phyloP scores from a whole-genome alignment of 2,113 vertebrate genomes.

The Periophthalmodon schlosseri region DNA sequence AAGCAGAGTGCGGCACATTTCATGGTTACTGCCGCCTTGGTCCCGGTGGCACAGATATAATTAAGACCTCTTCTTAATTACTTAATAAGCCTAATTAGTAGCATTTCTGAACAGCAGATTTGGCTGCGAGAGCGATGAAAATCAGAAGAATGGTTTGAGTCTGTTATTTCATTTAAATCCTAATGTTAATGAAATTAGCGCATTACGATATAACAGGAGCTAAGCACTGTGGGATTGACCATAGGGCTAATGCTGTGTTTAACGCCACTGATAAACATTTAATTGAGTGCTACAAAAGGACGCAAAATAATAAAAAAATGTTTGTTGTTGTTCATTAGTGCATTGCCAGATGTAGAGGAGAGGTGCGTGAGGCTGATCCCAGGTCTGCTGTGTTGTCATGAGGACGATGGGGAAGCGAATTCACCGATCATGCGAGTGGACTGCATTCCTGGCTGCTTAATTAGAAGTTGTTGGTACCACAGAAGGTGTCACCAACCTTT shows the following conservation, averaged over 20 bases:
- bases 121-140: slow-evolving; percentile 68
- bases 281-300: slow-evolving; percentile 51
- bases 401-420: slow-evolving; percentile 78
- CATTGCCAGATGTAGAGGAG: slow-evolving; percentile 62
- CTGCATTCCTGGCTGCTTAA: slow-evolving; percentile 96
- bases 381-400: slow-evolving; percentile 81
- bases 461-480: slow-evolving; percentile 98
- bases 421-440: slow-evolving; percentile 85
- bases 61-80: slow-evolving; percentile 80
- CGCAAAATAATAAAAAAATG: neutral
- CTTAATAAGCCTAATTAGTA: slow-evolving; percentile 80
- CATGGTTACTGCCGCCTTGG: slow-evolving; percentile 60
- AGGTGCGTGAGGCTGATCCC: slow-evolving; percentile 50
- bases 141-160: slow-evolving; percentile 68
- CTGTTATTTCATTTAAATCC: slow-evolving; percentile 71
- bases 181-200: slow-evolving; percentile 73
- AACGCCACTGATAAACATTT: slow-evolving; percentile 59
- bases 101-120: slow-evolving; percentile 66
- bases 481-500: slow-evolving; percentile 98
- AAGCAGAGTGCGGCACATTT: slow-evolving; percentile 54
- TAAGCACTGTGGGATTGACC: slow-evolving; percentile 63
- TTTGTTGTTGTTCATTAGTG: slow-evolving; percentile 38
- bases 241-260: slow-evolving; percentile 55
- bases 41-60: slow-evolving; percentile 76
- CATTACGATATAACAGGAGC: slow-evolving; percentile 58